These are phyloP conservation scores for Condylura cristata DNA, from an alignment of 2,113 vertebrate species.

Conservation along the genomic window DNA sequence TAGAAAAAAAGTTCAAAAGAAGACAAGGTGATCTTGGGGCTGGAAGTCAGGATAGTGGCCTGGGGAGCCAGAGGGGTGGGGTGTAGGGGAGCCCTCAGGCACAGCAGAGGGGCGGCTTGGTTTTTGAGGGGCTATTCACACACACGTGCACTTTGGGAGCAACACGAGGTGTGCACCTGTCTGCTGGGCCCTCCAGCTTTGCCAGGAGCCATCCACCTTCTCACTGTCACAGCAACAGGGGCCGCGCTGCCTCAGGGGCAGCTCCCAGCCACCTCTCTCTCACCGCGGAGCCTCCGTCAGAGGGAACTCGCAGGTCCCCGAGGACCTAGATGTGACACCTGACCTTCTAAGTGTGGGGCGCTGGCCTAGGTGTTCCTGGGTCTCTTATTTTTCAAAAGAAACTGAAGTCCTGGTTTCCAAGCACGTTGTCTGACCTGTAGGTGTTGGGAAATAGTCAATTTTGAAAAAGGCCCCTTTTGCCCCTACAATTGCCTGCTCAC, in stretches of 20 bases:
- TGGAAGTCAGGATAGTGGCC: not conserved
- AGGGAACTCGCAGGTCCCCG: not conserved
- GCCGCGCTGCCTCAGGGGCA: not conserved
- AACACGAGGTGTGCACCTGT: fast-evolving
- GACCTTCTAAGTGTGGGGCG: not conserved
- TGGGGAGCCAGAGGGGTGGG: too few relatives aligned
- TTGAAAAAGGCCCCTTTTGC: not conserved
- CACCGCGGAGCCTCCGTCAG: not conserved
- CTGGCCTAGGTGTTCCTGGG: not conserved
- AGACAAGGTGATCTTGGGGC: fast-evolving
- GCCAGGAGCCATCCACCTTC: not conserved
- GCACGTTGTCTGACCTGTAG: not conserved
- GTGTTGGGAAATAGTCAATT: not conserved
- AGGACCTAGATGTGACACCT: fast-evolving
- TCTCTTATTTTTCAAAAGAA: not conserved
- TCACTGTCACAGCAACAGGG: not conserved
- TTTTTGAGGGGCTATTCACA: not conserved
- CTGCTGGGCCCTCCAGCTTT: not conserved
- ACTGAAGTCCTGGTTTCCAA: not conserved
- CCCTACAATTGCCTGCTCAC: not conserved
- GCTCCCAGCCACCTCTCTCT: not conserved
- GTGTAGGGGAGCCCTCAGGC: not conserved
- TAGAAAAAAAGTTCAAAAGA: not conserved
- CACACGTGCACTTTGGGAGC: not conserved
- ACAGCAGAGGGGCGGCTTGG: too few relatives aligned